Evolutionary conservation across 2,888 invertebrate species (phyloP), one percentile per base, ranked within the genome.

Genomic region (Trachelus iudaicus): DNA sequence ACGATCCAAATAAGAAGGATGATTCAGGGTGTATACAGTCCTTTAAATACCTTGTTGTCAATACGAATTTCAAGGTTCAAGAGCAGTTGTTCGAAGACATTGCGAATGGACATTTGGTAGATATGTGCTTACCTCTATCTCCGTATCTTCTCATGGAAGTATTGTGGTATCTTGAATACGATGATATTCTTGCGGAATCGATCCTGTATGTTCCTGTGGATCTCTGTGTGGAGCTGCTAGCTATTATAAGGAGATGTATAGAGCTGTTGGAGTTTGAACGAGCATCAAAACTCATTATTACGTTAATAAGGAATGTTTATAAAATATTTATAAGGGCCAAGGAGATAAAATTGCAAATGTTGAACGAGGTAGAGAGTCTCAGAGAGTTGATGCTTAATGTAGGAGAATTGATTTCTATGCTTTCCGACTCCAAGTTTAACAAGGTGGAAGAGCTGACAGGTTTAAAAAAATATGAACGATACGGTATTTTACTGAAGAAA

Each of bases 81-180:
- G 85, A 87, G n/a, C 76, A 84, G n/a, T 79, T 91, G 9, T 78
- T 80, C 1, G 88, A 91, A 73, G 90, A 91, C 75, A 75, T 84
- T n/a, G 69, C 77, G 0, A 83, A 83, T 76, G 89, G 89, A n/a
- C 86, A 89, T 76, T 80, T 91, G 34, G 89, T 89, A 0, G 87
- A 89, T 69, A 87, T 88, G 82, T 89, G 87, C 78, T 89, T 90
- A 15, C 81, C 88, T 23, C 69, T 91, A 13, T 90, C 91, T 4
- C 86, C 88, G 0, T 91, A 89, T 78, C 80, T 91, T 6, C 83
- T 91, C 3, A 77, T 88, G 6, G 88, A 90, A 81, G 86, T 91
- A 74, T 15, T 89, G 0, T 90, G 88, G 87, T 79, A 77, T 9
- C 73, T 91, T 0, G 78, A 85, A 6, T 91, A 85, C 34, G 91